Percentiles rank a stretch among this genome's conserved stretches.
Evolutionary conservation across 2,888 invertebrate species (phyloP).

Genomic region (Ernsta delagoae): DNA sequence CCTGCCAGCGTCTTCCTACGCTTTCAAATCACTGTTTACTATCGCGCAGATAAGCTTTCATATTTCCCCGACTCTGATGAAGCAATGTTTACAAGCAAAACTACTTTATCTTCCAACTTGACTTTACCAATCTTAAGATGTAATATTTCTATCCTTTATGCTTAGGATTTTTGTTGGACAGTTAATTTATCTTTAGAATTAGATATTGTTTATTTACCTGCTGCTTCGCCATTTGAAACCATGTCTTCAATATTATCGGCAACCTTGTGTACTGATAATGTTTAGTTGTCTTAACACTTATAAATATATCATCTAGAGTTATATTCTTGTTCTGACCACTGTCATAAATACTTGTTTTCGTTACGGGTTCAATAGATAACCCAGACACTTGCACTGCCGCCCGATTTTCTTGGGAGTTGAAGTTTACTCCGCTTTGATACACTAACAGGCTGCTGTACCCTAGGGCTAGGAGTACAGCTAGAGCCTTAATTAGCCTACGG

Average conservation of each 20-base stretch:
- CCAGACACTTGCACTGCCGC: constrained; percentile 74
- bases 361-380: constrained; percentile 80
- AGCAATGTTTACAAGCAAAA: neutral
- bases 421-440: constrained; percentile 84
- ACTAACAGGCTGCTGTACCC: constrained; percentile 86
- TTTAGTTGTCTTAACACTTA: constrained; percentile 97
- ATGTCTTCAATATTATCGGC: constrained; percentile 95
- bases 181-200: neutral
- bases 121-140: neutral
- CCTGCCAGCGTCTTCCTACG: neutral
- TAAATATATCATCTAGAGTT: constrained; percentile 94
- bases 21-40: constrained; percentile 5
- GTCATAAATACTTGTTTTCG: constrained; percentile 69
- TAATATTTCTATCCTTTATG: neutral
- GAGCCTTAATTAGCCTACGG: constrained; percentile 77
- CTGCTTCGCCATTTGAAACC: constrained; percentile 96
- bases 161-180: neutral
- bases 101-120: neutral
- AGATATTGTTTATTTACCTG: constrained; percentile 85
- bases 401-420: constrained; percentile 79
- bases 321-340: constrained; percentile 83
- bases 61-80: neutral
- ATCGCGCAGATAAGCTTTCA: constrained; percentile 9
- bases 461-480: constrained; percentile 80
- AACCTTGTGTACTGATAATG: constrained; percentile 94